These are phyloP conservation scores for Ichneumoninae sp. DNA, from an alignment of 2,888 invertebrate species.

Conservation along the genomic window DNA sequence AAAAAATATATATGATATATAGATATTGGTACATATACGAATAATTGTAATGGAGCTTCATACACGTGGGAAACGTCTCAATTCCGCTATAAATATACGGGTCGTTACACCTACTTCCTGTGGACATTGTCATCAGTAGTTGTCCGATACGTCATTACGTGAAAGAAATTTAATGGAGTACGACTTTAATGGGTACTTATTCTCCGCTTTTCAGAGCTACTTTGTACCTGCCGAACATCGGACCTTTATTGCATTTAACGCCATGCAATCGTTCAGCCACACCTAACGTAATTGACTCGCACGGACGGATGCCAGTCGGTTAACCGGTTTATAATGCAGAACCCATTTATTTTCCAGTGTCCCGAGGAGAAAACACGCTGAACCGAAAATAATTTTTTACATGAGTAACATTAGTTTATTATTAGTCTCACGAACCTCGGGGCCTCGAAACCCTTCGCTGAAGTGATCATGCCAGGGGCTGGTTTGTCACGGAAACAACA, in stretches of 20 bases:
- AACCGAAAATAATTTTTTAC: neutral
- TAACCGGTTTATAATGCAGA: slow-evolving; percentile 6
- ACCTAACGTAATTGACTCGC: neutral
- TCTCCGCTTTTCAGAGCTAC: neutral
- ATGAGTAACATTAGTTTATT: neutral
- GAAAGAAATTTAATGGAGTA: slow-evolving; percentile 7
- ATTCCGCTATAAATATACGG: neutral
- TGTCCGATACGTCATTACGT: neutral
- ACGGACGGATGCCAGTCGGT: neutral
- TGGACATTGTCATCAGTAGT: neutral
- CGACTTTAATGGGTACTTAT: neutral
- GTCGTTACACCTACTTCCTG: slow-evolving; percentile 20
- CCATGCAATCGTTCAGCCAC: slow-evolving; percentile 1
- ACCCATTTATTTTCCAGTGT: neutral
- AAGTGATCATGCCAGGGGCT: neutral
- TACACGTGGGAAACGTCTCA: neutral
- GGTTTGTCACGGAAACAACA: neutral
- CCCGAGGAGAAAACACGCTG: neutral
- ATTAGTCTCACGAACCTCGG: neutral
- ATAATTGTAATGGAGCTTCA: slow-evolving; percentile 11
- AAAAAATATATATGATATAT: too few relatives aligned
- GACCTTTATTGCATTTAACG: neutral
- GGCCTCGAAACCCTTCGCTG: neutral
- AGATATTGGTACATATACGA: neutral
- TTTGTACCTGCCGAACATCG: neutral